Conservation (phyloP, 1,140 invertebrate genomes). For the Eupeodes corollae region DNA sequence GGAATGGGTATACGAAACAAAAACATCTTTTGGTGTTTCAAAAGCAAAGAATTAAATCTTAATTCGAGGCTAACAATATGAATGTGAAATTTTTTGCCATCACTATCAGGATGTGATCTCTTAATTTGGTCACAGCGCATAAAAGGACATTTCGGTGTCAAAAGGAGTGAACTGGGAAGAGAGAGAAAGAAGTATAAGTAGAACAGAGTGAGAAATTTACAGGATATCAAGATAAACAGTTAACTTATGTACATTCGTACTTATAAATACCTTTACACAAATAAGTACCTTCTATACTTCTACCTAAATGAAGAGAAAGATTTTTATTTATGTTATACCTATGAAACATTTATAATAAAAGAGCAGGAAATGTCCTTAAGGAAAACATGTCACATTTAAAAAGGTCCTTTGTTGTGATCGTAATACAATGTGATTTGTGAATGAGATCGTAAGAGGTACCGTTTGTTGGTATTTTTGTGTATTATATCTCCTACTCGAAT, state of each 20-base stretch:
- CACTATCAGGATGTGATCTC: too few relatives aligned
- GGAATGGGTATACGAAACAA: not conserved
- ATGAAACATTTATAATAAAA: not conserved
- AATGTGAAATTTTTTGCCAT: too few relatives aligned
- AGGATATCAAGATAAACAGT: not conserved
- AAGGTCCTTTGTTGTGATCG: too few relatives aligned
- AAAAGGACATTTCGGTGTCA: not conserved
- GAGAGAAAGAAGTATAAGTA: too few relatives aligned
- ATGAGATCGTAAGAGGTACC: not conserved
- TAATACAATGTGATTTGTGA: not conserved
- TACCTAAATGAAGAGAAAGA: too few relatives aligned
- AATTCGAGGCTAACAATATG: not conserved
- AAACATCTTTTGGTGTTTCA: not conserved
- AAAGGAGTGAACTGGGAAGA: too few relatives aligned
- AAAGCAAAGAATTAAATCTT: not conserved
- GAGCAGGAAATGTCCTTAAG: not conserved
- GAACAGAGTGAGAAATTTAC: not conserved
- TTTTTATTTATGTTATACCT: not conserved
- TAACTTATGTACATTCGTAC: not conserved
- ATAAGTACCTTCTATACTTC: too few relatives aligned
- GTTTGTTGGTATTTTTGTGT: too few relatives aligned
- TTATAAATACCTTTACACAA: too few relatives aligned
- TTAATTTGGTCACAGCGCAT: too few relatives aligned
- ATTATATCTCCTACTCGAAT: too few relatives aligned
- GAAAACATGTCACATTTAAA: too few relatives aligned